Evolutionary conservation across 2,797 vertebrate genomes (phyloP).

Genomic region (Myotis vivesi): DNA sequence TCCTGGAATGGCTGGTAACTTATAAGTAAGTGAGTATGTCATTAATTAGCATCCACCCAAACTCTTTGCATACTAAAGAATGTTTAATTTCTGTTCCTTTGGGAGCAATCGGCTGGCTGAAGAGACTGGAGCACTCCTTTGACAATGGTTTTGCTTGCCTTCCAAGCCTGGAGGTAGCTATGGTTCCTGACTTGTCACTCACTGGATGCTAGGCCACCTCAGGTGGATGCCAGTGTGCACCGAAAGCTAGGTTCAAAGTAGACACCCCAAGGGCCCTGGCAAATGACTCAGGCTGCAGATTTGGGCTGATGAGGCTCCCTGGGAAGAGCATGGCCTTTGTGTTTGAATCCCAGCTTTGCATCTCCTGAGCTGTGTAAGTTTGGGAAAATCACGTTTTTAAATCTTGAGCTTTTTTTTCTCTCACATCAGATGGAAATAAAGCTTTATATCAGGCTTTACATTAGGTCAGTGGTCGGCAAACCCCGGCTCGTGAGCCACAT

Average conservation of each 20-base stretch:
- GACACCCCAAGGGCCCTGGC: background rate
- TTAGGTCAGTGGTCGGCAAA: background rate
- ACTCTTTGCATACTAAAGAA: background rate
- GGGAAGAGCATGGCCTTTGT: background rate
- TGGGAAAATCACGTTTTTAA: background rate
- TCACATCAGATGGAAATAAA: background rate
- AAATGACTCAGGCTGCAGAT: background rate
- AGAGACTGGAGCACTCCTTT: background rate
- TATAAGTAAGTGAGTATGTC: background rate
- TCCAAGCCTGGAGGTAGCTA: background rate
- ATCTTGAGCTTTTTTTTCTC: no score
- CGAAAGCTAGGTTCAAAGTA: background rate
- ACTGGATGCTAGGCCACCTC: background rate
- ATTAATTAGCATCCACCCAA: background rate
- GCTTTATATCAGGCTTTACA: background rate
- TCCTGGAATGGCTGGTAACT: background rate
- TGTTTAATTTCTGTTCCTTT: background rate
- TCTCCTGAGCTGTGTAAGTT: background rate
- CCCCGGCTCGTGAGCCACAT: no score
- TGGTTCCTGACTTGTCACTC: background rate
- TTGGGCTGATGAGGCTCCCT: background rate
- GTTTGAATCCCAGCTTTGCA: background rate
- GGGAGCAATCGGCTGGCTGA: background rate
- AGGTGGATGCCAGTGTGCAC: background rate
- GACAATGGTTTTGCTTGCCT: background rate